Percentiles rank a stretch among this genome's conserved stretches.
These are phyloP conservation scores for Hucho hucho DNA, from an alignment of 2,113 vertebrate species.

Conservation along the genomic window DNA sequence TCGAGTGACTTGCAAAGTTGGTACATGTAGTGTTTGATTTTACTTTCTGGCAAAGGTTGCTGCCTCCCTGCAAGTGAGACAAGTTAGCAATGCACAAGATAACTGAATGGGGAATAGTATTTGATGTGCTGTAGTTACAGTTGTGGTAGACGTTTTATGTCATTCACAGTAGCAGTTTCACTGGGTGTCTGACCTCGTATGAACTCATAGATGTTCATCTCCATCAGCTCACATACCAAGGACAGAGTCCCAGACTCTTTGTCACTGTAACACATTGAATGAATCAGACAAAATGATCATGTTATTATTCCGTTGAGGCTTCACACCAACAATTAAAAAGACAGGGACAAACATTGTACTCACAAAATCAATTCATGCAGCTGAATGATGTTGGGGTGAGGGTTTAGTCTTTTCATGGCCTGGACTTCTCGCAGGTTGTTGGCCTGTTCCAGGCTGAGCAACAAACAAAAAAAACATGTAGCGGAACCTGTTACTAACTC, in stretches of 20 bases:
- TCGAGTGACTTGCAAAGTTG: slow-evolving; percentile 12
- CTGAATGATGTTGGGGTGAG: slow-evolving; percentile 72
- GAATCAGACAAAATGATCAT: neutral
- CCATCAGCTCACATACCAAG: slow-evolving; percentile 10
- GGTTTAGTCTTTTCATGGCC: slow-evolving; percentile 71
- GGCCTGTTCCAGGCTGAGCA: slow-evolving; percentile 70
- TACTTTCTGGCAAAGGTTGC: slow-evolving; percentile 2
- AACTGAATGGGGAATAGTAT: neutral
- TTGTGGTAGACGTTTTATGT: neutral
- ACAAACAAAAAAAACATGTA: neutral
- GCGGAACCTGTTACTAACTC: neutral
- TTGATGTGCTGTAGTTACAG: neutral
- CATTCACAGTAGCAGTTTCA: neutral
- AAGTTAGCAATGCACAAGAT: neutral
- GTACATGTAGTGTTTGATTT: slow-evolving; percentile 6
- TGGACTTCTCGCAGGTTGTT: slow-evolving; percentile 72
- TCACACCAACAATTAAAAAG: neutral
- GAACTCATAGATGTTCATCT: slow-evolving; percentile 9
- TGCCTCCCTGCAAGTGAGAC: neutral
- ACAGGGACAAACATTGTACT: neutral
- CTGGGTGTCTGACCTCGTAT: neutral
- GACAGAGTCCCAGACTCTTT: neutral
- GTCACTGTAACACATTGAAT: neutral
- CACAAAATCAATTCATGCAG: slow-evolving; percentile 47
- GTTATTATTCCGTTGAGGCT: neutral